Evolutionary conservation across 1,140 invertebrate species (phyloP), one percentile per base, ranked within the genome.

Genomic region (Gryon sp.): DNA sequence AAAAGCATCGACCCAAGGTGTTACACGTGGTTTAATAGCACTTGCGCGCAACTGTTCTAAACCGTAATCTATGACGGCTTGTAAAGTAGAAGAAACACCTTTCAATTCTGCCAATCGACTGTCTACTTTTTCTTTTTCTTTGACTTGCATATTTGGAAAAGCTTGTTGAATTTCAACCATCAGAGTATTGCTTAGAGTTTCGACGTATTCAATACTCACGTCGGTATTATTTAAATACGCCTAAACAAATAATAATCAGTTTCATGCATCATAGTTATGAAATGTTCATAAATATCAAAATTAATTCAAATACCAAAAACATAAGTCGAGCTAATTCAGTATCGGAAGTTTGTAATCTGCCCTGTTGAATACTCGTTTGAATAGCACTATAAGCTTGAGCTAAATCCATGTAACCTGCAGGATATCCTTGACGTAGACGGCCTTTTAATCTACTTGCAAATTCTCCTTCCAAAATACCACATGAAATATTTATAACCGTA

Each of bases 401-500:
- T 8, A 96, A 89, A 84, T 96, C 95, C 53, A 96, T 90, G 80
- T 95, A 94, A n/a, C 94, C 94, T 16, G 93, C 94, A 5, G 95
- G 95, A 89, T 97, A 98, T 12, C 96, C 96, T 81, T 93, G 92
- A 53, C 94, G 91, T 14, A 99, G 87, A 36, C 93, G 91, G 14
- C 90, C 90, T 50, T 93, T 92, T 15, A 99, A 90, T 20, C 95
- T 92, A 53, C 91, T 92, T 11, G 93, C 92, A 84, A 96, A 97
- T 76, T 96, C 94, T 48, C 94, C 93, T 89, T 99, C 98, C 19
- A 99, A 89, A 38, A 96, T 92, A 1, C 94, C 92, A 80, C 94
- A 94, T 0, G 95, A 95, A 89, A 98, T 97, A 87, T 99, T 99
- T 2, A 99, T 93, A 79, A 99, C 96, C 20, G 97, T 97, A 90